Evolutionary conservation across 1,140 invertebrate genomes (phyloP), one percentile per base, ranked within the genome.

Genomic region (Macrotrachela quadricornifera): DNA sequence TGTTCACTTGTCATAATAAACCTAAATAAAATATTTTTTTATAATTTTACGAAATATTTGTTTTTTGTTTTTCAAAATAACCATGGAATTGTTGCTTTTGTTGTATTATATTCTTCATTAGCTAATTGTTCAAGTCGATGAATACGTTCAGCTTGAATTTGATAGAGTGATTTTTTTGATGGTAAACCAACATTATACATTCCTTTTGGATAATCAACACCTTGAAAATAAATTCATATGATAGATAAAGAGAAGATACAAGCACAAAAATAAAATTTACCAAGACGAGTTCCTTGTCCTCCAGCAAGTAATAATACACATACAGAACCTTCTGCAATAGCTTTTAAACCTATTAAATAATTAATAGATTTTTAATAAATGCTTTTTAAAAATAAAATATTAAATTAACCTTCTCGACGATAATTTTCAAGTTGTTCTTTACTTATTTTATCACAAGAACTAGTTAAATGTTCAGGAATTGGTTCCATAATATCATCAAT

Each of bases 1-100:
- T 83, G 80, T 64, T 90, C 84, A 56, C 88, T 95, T 2, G 91
- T 95, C 87, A 99, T 94, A 14, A 99, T 90, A 59, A 95, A 94
- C 75, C 75, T 75, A 50, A 47, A 56, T 42, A 58, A 43, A 16
- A 37, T 37, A 41, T 17, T 36, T 39, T n/a, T 15, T 44, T 51
- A 30, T 30, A 30, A 30, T 4, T 30, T 8, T n/a, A n/a, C n/a
- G n/a, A n/a, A n/a, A 30, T 30, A 2, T 30, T 30, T 30, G 2
- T 30, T 4, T 2, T 30, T 30, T 30, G 2, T 4, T 30, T 30
- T 30, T 30, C 8, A 8, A 30, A 30, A 2, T 4, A 30, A 30
- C 21, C 21, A 30, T 30, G 21, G 21, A 30, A 30, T 30, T 30
- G 21, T 30, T 30, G 21, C 21, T 30, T 30, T 30, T 30, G 2